Evolutionary conservation across 2,888 invertebrate species (phyloP).

Genomic region (Teinopalpus imperialis): DNA sequence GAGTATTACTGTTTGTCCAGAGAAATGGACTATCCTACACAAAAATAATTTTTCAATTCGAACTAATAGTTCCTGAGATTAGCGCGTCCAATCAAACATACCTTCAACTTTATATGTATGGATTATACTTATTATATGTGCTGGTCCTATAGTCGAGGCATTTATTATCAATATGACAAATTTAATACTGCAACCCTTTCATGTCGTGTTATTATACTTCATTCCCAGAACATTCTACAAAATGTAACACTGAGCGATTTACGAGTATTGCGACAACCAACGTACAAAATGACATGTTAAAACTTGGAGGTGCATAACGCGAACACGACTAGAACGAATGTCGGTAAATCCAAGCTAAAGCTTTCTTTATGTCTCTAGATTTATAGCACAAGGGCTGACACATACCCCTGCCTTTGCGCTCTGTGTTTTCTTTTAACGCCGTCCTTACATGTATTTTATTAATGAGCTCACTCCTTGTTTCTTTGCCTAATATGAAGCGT

Average conservation of each 20-base stretch:
- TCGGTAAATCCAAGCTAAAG: constrained; percentile 72
- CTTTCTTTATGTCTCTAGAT: constrained; percentile 63
- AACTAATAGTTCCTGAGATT: no score
- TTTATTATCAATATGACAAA: no score
- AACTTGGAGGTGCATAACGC: constrained; percentile 26
- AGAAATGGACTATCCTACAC: no score
- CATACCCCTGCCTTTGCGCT: background rate
- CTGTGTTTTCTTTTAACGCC: background rate
- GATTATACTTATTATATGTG: no score
- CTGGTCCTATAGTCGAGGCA: no score
- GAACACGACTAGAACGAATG: constrained; percentile 43
- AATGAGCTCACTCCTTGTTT: no score
- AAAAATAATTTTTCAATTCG: no score
- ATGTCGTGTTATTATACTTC: constrained; percentile 2
- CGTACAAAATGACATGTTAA: constrained; percentile 14
- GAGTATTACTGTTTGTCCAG: no score
- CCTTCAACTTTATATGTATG: no score
- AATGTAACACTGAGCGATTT: constrained; percentile 35
- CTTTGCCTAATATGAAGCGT: no score
- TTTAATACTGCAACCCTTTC: constrained; percentile 17
- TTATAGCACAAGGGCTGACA: constrained; percentile 51
- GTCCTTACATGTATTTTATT: background rate
- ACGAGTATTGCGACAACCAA: constrained; percentile 29
- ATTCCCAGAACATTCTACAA: constrained; percentile 26
- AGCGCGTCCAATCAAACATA: no score